Evolutionary conservation across 2,888 invertebrate genomes (phyloP).

Genomic region (Hypsopygia costalis): DNA sequence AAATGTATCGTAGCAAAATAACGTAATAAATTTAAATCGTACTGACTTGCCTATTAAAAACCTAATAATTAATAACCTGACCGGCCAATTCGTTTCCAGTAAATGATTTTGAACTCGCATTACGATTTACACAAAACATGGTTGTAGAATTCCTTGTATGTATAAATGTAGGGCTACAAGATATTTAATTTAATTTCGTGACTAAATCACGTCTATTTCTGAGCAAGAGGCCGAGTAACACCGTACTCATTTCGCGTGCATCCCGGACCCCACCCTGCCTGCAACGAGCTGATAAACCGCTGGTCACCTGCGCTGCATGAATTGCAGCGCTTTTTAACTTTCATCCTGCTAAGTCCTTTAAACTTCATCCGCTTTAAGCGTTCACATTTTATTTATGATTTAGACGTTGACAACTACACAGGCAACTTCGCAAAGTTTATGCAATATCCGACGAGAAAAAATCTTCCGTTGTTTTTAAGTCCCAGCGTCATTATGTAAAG

Average conservation of each 20-base stretch:
- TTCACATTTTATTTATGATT: constrained; percentile 71
- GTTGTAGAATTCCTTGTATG: no score
- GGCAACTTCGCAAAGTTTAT: constrained; percentile 49
- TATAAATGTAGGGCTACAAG: no score
- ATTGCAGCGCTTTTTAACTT: constrained; percentile 78
- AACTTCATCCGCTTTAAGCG: constrained; percentile 70
- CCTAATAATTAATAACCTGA: no score
- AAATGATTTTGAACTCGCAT: no score
- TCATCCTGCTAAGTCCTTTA: constrained; percentile 68
- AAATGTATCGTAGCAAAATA: no score
- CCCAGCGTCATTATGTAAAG: constrained; percentile 40
- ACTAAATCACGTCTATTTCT: not conserved
- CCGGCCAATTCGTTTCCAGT: no score
- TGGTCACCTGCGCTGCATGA: constrained; percentile 78
- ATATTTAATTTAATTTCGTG: no score
- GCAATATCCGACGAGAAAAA: constrained; percentile 40
- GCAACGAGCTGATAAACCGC: constrained; percentile 69
- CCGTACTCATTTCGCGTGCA: constrained; percentile 16
- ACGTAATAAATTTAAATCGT: no score
- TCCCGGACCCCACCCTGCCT: constrained; percentile 33
- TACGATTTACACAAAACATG: no score
- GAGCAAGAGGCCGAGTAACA: constrained; percentile 10
- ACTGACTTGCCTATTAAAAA: no score
- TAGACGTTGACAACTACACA: constrained; percentile 60
- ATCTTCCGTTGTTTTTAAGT: constrained; percentile 35